Base-by-base conservation (phyloP, 2,113 vertebrate species). In the Caracal caracal region DNA sequence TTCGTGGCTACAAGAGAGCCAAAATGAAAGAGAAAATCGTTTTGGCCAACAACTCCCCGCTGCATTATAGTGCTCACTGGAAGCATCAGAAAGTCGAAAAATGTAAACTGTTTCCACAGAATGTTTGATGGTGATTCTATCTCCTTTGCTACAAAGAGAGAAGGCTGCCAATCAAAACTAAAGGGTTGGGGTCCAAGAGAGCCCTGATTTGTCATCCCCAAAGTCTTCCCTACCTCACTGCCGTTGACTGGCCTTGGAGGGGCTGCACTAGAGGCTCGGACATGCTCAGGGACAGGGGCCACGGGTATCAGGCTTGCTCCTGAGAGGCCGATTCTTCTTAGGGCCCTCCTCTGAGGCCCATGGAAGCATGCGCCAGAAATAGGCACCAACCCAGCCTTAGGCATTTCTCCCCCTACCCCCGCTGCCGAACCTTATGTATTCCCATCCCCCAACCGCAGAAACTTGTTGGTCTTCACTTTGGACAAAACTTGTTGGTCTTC, bases 111-210 rank as follows among this genome's bases (percentile, higher is more conserved):
- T 80, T 90, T 59, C 47, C 68, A 73, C 20, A n/a, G 51, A 86
- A 90, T 87, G 20, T 26, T 73, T 80, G 65, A 47, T 66, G 13
- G 11, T 17, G 13, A 51, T 63, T 65, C 56, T 12, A 88, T 89
- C 28, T 71, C 70, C 59, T 95, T 70, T 63, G 75, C 28, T 94
- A 40, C 35, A 76, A 79, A 93, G 71, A 97, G 20, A 84, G 30
- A 85, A 92, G 61, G 2, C 30, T 88, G 93, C 40, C 30, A 16
- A 26, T 80, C 49, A 70, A 17, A 90, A n/a, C 35, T 16, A 37
- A 47, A 89, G n/a, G 20, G 17, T 68, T 66, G 47, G 26, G 26
- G 26, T 82, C 51, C 8, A 66, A 73, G 30, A 49, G 4, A 65
- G 13, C 16, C 37, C 56, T 40, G 5, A 81, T 47, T 81, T 70